These are phyloP conservation scores for Choristoneura rosaceana DNA, from an alignment of 2,888 invertebrate genomes.

Conservation along the genomic window DNA sequence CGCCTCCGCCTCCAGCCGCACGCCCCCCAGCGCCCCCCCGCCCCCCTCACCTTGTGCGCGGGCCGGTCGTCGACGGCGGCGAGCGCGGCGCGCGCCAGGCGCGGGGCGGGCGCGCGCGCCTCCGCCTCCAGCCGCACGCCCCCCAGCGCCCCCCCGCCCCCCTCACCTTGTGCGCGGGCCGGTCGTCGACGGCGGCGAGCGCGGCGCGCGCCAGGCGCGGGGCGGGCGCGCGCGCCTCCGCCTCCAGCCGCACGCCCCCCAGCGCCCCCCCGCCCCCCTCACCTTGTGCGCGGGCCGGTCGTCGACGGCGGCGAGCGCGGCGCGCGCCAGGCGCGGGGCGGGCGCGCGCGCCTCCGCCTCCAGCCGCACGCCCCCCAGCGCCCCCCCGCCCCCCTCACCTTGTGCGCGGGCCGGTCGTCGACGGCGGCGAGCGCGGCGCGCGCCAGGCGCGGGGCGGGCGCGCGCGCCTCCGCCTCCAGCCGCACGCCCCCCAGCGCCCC, in stretches of 20 bases:
- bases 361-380: no score
- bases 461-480: slow-evolving; percentile 51
- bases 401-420: no score
- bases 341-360: slow-evolving; percentile 47
- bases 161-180: no score
- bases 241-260: slow-evolving; percentile 48
- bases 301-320: slow-evolving; percentile 37
- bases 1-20: neutral
- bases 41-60: slow-evolving; percentile 1
- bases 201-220: slow-evolving; percentile 52
- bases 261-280: slow-evolving; percentile 49
- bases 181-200: slow-evolving; percentile 42
- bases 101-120: slow-evolving; percentile 44
- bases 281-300: slow-evolving; percentile 50
- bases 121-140: slow-evolving; percentile 52
- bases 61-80: slow-evolving; percentile 8
- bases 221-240: neutral
- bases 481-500: slow-evolving; percentile 51
- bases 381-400: no score
- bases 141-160: no score
- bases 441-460: slow-evolving; percentile 50
- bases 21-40: neutral
- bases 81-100: slow-evolving; percentile 51
- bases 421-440: slow-evolving; percentile 48
- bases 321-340: slow-evolving; percentile 51